Evolutionary conservation across 2,113 vertebrate genomes (phyloP).

Genomic region (Oncorhynchus keta): DNA sequence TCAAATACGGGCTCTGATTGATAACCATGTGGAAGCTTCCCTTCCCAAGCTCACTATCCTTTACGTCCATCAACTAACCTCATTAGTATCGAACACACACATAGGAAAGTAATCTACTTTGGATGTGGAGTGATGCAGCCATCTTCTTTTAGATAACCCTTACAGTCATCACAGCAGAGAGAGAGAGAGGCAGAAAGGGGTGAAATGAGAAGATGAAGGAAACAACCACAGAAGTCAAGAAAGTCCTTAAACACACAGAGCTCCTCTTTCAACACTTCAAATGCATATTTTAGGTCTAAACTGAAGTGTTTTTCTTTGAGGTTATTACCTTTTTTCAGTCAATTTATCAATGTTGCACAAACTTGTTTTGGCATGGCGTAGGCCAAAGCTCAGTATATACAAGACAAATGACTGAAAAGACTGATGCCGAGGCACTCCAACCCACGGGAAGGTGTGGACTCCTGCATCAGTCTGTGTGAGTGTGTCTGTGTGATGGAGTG

Average conservation of each 20-base stretch:
- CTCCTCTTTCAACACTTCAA: too few species aligned
- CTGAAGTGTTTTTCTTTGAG: too few species aligned
- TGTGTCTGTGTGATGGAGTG: slow-evolving; percentile 14
- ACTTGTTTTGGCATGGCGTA: slow-evolving; percentile 2
- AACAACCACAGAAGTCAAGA: neutral
- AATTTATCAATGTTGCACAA: slow-evolving; percentile 11
- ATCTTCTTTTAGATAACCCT: slow-evolving; percentile 49
- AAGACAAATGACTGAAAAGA: slow-evolving; percentile 30
- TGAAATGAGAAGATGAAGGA: slow-evolving; percentile 25
- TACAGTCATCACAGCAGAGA: slow-evolving; percentile 26
- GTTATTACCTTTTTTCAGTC: neutral
- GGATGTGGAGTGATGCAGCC: slow-evolving; percentile 45
- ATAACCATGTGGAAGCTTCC: slow-evolving; percentile 19
- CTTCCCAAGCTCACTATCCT: neutral
- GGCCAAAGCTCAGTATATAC: slow-evolving; percentile 1
- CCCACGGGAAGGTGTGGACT: neutral
- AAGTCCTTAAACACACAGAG: neutral
- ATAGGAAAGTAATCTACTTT: slow-evolving; percentile 46
- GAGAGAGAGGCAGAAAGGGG: slow-evolving; percentile 6
- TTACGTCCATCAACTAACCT: slow-evolving; percentile 41
- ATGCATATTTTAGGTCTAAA: too few species aligned
- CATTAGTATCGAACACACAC: slow-evolving; percentile 61
- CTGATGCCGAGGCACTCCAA: slow-evolving; percentile 20
- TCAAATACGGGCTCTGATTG: slow-evolving; percentile 43
- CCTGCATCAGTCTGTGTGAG: neutral